Evolutionary conservation across 2,888 invertebrate species (phyloP), one percentile per base, ranked within the genome.

Genomic region (Stramonita haemastoma): DNA sequence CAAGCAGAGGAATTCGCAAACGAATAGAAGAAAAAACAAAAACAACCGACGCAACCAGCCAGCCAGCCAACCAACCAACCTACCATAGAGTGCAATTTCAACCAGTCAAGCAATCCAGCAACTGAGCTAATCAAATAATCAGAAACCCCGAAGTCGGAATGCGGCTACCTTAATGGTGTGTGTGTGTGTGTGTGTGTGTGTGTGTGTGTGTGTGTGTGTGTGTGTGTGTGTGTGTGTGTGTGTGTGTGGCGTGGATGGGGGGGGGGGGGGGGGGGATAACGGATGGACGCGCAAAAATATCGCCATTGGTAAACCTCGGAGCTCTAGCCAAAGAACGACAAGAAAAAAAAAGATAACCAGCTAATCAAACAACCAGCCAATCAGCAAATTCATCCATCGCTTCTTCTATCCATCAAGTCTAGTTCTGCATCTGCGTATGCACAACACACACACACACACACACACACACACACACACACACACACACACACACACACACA

Each of bases 381-480:
- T 2, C 73, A 73, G 46, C 8, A 8, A 46, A 46, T 2, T 46
- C 46, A 2, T 46, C 46, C 8, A 46, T 46, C 8, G 8, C 8
- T 46, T 46, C 73, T 8, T n/a, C 26, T n/a, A 73, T n/a, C 26
- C 73, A 73, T n/a, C n/a, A n/a, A 73, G 13, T n/a, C 73, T n/a
- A 26, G n/a, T n/a, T n/a, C 73, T n/a, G n/a, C 73, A n/a, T n/a
- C 8, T n/a, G n/a, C 73, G n/a, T n/a, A 73, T n/a, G 26, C 73
- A 73, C 73, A 73, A n/a, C 73, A 26, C 73, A 73, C 73, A 73
- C 73, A 73, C 70, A 70, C 70, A 70, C 70, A 70, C 70, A 70
- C 70, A 70, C 70, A 70, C 70, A 70, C 70, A 70, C 70, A 70
- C 70, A 70, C 70, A 70, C 70, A 70, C 70, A 70, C 70, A 70